These are phyloP conservation scores for Thalassarche chlororhynchos DNA, from an alignment of 2,113 vertebrate species.

Conservation along the genomic window DNA sequence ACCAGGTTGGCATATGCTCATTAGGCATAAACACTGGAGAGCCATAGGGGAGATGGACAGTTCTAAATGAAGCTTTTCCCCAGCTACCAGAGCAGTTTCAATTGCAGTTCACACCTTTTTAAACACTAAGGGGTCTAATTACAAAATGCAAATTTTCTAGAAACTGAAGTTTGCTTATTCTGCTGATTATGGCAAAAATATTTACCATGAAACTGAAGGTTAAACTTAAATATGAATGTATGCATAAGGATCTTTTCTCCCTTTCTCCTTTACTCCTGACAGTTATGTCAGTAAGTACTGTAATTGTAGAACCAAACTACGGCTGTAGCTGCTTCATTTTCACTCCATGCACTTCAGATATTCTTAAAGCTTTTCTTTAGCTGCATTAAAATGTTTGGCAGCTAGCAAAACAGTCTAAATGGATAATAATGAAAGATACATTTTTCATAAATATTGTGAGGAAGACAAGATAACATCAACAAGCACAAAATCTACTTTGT, in stretches of 20 bases:
- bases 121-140: not conserved
- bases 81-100: not conserved
- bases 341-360: not conserved
- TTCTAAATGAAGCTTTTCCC: not conserved
- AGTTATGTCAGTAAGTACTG: not conserved
- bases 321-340: not conserved
- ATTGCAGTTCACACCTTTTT: not conserved
- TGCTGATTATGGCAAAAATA: not conserved
- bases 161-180: not conserved
- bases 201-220: not conserved
- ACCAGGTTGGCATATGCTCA: not conserved
- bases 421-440: not conserved
- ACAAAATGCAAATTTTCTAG: not conserved
- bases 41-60: not conserved
- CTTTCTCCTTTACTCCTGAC: not conserved
- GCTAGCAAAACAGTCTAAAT: not conserved
- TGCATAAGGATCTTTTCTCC: not conserved
- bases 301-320: not conserved
- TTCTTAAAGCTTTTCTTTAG: not conserved
- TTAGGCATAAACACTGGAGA: not conserved
- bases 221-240: not conserved
- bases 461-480: not conserved
- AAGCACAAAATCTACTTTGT: not conserved
- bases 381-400: not conserved
- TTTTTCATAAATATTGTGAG: not conserved